phyloP scores from a whole-genome alignment of 2,797 vertebrate species.

The Eulemur albifrons region DNA sequence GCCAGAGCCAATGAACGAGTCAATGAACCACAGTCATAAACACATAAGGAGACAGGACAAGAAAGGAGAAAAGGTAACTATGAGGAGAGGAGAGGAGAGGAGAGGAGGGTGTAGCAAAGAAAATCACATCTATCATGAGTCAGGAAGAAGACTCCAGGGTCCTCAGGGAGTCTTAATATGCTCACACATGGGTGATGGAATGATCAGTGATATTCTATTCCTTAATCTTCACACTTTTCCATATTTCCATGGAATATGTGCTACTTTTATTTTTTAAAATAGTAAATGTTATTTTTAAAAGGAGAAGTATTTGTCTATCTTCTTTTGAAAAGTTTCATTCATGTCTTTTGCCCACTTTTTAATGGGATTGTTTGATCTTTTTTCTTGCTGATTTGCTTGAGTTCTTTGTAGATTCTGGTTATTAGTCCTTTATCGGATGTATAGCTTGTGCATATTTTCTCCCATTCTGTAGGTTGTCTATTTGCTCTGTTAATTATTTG shows the following conservation, averaged over 20 bases:
- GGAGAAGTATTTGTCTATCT: no score
- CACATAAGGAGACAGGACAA: neutral
- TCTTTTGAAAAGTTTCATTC: no score
- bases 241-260: neutral
- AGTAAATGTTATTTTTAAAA: neutral
- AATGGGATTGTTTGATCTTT: no score
- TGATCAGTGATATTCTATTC: neutral
- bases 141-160: neutral
- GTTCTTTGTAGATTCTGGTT: no score
- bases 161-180: neutral
- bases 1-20: neutral
- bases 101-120: neutral
- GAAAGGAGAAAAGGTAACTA: neutral
- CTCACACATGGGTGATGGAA: neutral
- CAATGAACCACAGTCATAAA: neutral
- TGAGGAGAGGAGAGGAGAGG: neutral
- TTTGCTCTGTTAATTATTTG: no score
- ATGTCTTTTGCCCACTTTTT: no score
- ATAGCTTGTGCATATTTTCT: no score
- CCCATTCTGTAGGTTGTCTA: no score
- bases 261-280: constrained; percentile 29
- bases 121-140: neutral
- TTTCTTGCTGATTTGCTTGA: no score
- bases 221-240: neutral
- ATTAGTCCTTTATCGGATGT: no score